These are phyloP conservation scores for Terrapene triunguis DNA, from an alignment of 2,113 vertebrate species.

Conservation along the genomic window DNA sequence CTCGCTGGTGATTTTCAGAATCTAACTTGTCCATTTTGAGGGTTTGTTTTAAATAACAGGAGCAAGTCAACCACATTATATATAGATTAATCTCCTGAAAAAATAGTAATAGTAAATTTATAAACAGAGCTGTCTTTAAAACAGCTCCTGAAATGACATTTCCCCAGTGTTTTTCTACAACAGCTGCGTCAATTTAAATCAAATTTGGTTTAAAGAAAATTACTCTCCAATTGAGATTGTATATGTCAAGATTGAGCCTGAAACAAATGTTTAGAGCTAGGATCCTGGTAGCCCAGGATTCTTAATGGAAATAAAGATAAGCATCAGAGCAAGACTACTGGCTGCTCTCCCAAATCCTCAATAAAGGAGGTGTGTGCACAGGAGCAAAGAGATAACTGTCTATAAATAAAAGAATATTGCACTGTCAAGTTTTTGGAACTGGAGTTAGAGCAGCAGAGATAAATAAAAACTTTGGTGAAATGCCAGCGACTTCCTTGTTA, in stretches of 20 bases:
- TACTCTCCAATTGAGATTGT: background rate
- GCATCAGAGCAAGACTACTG: background rate
- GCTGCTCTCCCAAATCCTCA: background rate
- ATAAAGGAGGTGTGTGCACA: background rate
- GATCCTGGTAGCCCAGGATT: background rate
- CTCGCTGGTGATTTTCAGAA: constrained; percentile 4
- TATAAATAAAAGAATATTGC: background rate
- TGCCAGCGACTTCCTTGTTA: too few species aligned
- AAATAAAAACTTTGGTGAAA: background rate
- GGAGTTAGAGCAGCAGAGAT: background rate
- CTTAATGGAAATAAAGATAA: background rate
- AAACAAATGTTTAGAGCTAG: background rate
- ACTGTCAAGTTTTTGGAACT: background rate
- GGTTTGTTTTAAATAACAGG: background rate
- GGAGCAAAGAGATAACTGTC: background rate
- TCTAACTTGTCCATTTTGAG: background rate
- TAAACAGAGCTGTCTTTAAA: background rate
- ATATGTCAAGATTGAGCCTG: background rate
- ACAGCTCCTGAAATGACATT: constrained; percentile 2
- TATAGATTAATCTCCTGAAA: background rate
- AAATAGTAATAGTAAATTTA: background rate
- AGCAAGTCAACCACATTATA: constrained; percentile 8
- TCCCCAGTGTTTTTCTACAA: background rate
- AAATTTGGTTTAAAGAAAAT: background rate
- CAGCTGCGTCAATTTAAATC: background rate